Evolutionary conservation across 2,113 vertebrate genomes (phyloP).

Genomic region (Cephalopholis sonnerati): DNA sequence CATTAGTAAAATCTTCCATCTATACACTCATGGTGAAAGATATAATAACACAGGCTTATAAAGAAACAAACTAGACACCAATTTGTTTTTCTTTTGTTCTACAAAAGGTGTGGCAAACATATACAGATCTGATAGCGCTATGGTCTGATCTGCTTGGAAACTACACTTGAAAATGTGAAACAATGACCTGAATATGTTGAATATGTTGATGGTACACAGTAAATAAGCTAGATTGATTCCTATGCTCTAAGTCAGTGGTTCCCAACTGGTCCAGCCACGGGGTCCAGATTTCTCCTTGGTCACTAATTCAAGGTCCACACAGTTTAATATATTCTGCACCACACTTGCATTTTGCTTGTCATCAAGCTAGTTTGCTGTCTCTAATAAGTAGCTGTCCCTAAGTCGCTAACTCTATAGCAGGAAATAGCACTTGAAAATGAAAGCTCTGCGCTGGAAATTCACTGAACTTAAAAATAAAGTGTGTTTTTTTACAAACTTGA

Average conservation of each 20-base stretch:
- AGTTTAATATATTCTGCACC: too few relatives aligned
- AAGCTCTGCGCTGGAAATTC: too few relatives aligned
- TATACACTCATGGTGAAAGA: slow-evolving; percentile 9
- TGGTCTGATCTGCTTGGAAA: slow-evolving; percentile 8
- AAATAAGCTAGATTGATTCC: not conserved
- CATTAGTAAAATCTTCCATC: slow-evolving; percentile 51
- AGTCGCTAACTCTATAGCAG: too few relatives aligned
- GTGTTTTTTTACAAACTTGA: too few relatives aligned
- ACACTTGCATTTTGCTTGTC: too few relatives aligned
- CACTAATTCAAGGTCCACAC: too few relatives aligned
- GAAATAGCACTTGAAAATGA: too few relatives aligned
- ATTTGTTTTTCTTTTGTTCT: slow-evolving; percentile 24
- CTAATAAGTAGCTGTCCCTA: too few relatives aligned
- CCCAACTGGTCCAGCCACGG: too few relatives aligned
- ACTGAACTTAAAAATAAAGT: too few relatives aligned
- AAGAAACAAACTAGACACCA: slow-evolving; percentile 38
- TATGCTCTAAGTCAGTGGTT: not conserved
- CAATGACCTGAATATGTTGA: slow-evolving; percentile 4
- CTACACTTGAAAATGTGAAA: slow-evolving; percentile 1
- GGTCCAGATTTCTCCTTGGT: too few relatives aligned
- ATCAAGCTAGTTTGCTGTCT: too few relatives aligned
- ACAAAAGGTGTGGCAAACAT: slow-evolving; percentile 17
- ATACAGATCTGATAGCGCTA: slow-evolving; percentile 9
- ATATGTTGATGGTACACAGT: not conserved
- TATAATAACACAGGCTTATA: slow-evolving; percentile 32